These are phyloP conservation scores for Spinus pinus DNA, from an alignment of 2,797 vertebrate species.

Conservation along the genomic window DNA sequence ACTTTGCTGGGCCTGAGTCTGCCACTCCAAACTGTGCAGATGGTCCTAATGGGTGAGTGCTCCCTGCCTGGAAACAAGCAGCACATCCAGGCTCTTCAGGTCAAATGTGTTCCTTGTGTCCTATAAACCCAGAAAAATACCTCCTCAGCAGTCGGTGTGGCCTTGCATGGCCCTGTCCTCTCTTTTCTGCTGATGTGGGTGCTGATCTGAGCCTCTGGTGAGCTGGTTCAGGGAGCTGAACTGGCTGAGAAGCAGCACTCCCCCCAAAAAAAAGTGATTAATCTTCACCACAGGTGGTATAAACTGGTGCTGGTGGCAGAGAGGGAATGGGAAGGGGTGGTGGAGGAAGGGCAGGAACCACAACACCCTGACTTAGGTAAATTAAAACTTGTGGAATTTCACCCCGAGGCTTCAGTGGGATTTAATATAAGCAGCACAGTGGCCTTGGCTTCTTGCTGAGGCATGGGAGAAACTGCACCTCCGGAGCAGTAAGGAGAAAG, in stretches of 20 bases:
- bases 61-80: not conserved
- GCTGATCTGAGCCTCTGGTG: not conserved
- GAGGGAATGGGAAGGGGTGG: not conserved
- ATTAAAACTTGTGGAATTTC: slow-evolving; percentile 56
- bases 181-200: not conserved
- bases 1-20: not conserved
- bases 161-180: not conserved
- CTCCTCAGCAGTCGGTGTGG: not conserved
- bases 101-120: not conserved
- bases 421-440: not conserved
- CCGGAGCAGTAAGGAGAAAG: slow-evolving; percentile 20
- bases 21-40: not conserved
- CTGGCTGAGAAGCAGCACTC: not conserved
- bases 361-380: slow-evolving; percentile 7
- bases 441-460: not conserved
- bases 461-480: slow-evolving; percentile 24
- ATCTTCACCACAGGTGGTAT: not conserved
- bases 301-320: not conserved
- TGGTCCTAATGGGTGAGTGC: not conserved
- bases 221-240: slow-evolving; percentile 30
- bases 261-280: not conserved
- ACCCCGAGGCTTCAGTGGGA: not conserved
- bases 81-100: not conserved
- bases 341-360: slow-evolving; percentile 52
- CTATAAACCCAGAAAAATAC: not conserved